Base-by-base conservation (phyloP, 2,888 invertebrate species). In the Brenthis daphne region DNA sequence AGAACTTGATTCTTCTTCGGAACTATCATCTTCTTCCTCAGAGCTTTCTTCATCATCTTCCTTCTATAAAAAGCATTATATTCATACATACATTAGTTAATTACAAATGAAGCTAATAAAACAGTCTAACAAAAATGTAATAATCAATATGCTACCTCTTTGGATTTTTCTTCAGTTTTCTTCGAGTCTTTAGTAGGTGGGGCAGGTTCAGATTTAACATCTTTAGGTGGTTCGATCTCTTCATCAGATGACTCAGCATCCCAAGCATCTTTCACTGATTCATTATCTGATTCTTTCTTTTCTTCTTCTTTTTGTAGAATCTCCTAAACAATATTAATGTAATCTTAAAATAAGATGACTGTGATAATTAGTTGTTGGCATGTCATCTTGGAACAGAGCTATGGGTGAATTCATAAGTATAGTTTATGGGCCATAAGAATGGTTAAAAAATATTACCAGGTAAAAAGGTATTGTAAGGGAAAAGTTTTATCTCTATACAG, bases 221-320 rank as follows among this genome's bases (percentile, higher is more conserved):
- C 60, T 77, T 82, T 81, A 6, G 77, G 73, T 4, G 85, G 83
- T 60, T 75, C 90, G 0, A 77, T 73, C 67, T 92, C 92, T 16
- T 94, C 94, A 67, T 94, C 94, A 1, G 92, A 92, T 57, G 96
- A 96, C 71, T 96, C 96, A 0, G 96, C 96, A 87, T 97, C 97
- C 97, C 97, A 97, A 0, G 96, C 94, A 79, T 97, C 97, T 84
- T 97, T 97, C 0, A 97, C 95, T 5, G 83, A 82, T 71, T 95
- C 94, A 76, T 93, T 94, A 12, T 93, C 92, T 6, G 85, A 81
- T 72, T 86, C 88, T 51, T 87, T 88, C 50, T 80, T 82, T 6
- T 81, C 82, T 54, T 79, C 82, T 11, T 74, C 69, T 77, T 87
- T 88, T 16, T 80, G 82, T 14, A 77, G 75, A 64, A 84, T 86